A percentile compares a stretch with the other conserved stretches of the same genome.
These are phyloP conservation scores for Podotricha telesiphe DNA, from an alignment of 2,888 invertebrate genomes.

Conservation along the genomic window DNA sequence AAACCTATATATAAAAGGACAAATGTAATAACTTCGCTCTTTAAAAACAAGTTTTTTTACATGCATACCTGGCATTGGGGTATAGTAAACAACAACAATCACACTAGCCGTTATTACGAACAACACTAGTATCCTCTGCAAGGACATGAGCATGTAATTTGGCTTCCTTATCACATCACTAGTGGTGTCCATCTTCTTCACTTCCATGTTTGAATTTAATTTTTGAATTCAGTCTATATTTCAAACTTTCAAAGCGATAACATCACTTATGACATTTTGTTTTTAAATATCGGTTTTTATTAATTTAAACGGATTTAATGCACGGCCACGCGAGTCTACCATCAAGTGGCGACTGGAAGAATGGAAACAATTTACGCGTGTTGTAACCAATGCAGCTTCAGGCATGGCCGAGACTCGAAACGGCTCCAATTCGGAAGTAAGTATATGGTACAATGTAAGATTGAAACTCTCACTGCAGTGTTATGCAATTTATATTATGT, in stretches of 20 bases:
- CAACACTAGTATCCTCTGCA: slow-evolving; percentile 86
- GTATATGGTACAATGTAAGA: slow-evolving; percentile 62
- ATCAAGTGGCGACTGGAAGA: slow-evolving; percentile 69
- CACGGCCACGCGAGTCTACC: slow-evolving; percentile 73
- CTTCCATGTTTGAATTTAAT: slow-evolving; percentile 56
- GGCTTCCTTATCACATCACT: slow-evolving; percentile 66
- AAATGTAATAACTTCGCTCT: neutral
- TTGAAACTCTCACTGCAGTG: slow-evolving; percentile 60
- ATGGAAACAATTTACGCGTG: slow-evolving; percentile 46
- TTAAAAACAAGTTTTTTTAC: slow-evolving; percentile 18
- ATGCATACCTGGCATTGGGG: slow-evolving; percentile 87
- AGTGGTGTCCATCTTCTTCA: slow-evolving; percentile 58
- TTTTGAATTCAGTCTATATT: slow-evolving; percentile 22
- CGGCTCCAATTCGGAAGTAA: slow-evolving; percentile 71
- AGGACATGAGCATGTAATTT: slow-evolving; percentile 83
- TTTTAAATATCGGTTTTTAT: slow-evolving; percentile 40
- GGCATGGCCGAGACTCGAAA: slow-evolving; percentile 40
- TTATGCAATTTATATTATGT: slow-evolving; percentile 69
- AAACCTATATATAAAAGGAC: neutral
- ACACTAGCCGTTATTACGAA: slow-evolving; percentile 86
- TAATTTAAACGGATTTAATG: slow-evolving; percentile 41
- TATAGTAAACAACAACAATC: slow-evolving; percentile 87
- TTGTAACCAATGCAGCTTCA: slow-evolving; percentile 51
- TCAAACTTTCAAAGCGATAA: slow-evolving; percentile 20
- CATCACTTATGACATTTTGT: slow-evolving; percentile 48